Evolutionary conservation across 1,140 invertebrate species (phyloP).

Genomic region (Hetaerina americana): DNA sequence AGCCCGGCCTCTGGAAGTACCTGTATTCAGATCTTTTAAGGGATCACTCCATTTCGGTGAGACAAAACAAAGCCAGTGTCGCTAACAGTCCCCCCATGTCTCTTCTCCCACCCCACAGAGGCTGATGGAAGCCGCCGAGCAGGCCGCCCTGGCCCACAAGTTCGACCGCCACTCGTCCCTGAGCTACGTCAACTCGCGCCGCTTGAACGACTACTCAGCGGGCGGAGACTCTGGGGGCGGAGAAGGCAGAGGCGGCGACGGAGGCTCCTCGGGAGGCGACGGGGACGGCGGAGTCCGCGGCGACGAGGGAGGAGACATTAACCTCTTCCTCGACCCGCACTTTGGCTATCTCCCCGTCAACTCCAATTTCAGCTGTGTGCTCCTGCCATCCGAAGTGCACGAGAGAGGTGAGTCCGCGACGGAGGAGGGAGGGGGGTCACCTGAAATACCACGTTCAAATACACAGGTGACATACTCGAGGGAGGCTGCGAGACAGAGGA

Average conservation of each 20-base stretch:
- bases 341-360: constrained; percentile 77
- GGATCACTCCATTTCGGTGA: no score
- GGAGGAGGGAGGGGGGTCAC: no score
- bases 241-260: constrained; percentile 22
- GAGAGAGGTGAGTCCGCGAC: constrained; percentile 59
- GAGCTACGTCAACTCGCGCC: constrained; percentile 27
- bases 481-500: no score
- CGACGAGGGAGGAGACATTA: constrained; percentile 49
- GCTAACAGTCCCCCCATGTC: no score
- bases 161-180: constrained; percentile 31
- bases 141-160: constrained; percentile 54
- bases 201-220: background rate
- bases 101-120: constrained; percentile 40
- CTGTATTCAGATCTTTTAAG: no score
- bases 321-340: constrained; percentile 53
- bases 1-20: no score
- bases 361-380: constrained; percentile 69
- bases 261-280: background rate
- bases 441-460: no score
- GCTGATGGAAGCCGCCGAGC: constrained; percentile 76
- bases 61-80: no score
- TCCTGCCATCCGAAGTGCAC: constrained; percentile 74
- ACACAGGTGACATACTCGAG: no score
- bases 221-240: constrained; percentile 50
- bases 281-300: background rate